phyloP scores from a whole-genome alignment of 1,140 invertebrate genomes.

The Colletes latitarsis region DNA sequence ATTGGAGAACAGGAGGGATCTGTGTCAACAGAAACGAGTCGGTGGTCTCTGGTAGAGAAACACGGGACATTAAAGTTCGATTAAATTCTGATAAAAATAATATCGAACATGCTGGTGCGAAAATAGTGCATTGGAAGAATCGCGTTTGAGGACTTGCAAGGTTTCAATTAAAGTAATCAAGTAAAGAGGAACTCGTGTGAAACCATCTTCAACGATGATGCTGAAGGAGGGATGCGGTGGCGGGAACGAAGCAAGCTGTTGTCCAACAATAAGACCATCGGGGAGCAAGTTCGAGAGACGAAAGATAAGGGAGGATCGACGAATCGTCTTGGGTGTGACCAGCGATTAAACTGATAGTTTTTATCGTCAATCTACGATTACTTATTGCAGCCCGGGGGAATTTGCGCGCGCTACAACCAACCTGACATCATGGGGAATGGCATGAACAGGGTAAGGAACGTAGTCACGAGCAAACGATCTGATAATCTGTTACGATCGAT shows the following conservation, averaged over 20 bases:
- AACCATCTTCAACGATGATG: slow-evolving; percentile 49
- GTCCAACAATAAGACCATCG: slow-evolving; percentile 51
- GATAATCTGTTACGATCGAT: no score
- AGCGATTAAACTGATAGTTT: slow-evolving; percentile 36
- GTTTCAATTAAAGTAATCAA: slow-evolving; percentile 27
- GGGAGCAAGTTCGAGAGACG: slow-evolving; percentile 60
- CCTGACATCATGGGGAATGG: slow-evolving; percentile 86
- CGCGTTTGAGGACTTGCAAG: background rate
- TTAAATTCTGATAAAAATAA: background rate
- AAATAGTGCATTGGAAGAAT: no score
- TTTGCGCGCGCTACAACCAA: slow-evolving; percentile 8
- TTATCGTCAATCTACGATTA: slow-evolving; percentile 23
- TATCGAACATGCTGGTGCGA: background rate
- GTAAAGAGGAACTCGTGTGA: slow-evolving; percentile 14
- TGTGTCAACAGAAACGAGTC: no score
- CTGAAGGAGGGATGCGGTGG: slow-evolving; percentile 30
- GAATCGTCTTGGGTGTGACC: slow-evolving; percentile 9
- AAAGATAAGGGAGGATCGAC: slow-evolving; percentile 52
- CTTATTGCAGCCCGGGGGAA: background rate
- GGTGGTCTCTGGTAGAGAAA: no score
- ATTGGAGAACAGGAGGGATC: no score
- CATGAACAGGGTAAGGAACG: slow-evolving; percentile 87
- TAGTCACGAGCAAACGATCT: no score
- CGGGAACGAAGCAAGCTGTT: slow-evolving; percentile 39
- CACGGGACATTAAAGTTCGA: background rate